These are phyloP conservation scores for Macrocentrus cingulum DNA, from an alignment of 1,140 invertebrate species.

Conservation along the genomic window DNA sequence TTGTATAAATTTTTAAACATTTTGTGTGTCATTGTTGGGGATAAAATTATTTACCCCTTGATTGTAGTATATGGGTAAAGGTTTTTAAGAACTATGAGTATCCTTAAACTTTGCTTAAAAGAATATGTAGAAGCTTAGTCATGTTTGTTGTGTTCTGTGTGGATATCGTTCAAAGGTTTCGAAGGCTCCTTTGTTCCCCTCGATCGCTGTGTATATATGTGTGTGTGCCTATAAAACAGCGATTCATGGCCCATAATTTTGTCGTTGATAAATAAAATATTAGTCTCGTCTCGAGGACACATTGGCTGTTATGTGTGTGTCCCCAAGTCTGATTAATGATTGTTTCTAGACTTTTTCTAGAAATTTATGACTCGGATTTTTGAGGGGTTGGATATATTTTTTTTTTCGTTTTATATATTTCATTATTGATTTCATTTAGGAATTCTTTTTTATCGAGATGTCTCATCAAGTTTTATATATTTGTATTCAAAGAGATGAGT, in stretches of 20 bases:
- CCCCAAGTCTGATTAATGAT: not conserved
- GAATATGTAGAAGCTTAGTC: not conserved
- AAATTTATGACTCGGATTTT: not conserved
- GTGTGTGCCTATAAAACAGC: not conserved
- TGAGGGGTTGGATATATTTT: too few species aligned
- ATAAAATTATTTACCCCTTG: too few species aligned
- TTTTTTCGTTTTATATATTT: not conserved
- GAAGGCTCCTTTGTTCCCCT: not conserved
- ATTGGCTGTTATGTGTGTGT: not conserved
- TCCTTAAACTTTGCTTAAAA: not conserved
- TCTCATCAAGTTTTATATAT: not conserved
- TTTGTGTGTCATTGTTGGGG: too few species aligned
- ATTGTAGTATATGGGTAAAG: not conserved
- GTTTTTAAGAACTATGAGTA: not conserved
- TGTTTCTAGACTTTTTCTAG: not conserved
- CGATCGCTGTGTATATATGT: not conserved
- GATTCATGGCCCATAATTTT: constrained; percentile 9
- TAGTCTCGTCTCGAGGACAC: not conserved
- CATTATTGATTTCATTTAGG: too few species aligned
- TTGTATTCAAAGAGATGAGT: constrained; percentile 13
- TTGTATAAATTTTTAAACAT: too few species aligned
- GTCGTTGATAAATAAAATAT: constrained; percentile 12
- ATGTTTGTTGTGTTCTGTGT: not conserved
- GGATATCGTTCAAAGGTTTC: not conserved
- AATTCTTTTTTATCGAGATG: too few species aligned